phyloP scores from a whole-genome alignment of 2,888 invertebrate species.

The Ellobium chinense region DNA sequence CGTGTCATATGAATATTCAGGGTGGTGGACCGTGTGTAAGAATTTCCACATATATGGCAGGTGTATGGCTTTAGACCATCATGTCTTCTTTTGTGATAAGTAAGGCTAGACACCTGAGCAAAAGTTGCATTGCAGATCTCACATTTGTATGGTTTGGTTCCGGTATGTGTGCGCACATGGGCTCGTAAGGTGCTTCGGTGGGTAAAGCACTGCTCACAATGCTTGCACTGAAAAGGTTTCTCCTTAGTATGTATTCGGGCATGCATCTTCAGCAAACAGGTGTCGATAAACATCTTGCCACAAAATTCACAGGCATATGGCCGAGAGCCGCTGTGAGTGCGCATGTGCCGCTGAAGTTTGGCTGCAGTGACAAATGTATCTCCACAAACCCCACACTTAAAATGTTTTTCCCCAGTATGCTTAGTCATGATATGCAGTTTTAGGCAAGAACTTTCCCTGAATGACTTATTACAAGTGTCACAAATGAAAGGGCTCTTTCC shows the following conservation, averaged over 20 bases:
- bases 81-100: conserved; percentile 40
- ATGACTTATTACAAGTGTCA: conserved; percentile 19
- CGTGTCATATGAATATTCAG: conserved; percentile 35
- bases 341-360: conserved; percentile 39
- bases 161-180: conserved; percentile 38
- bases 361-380: conserved; percentile 20
- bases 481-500: conserved; percentile 22
- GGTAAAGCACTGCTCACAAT: conserved; percentile 32
- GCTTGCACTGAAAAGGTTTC: conserved; percentile 25
- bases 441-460: conserved; percentile 27
- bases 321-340: conserved; percentile 27
- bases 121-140: conserved; percentile 28
- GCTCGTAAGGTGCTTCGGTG: conserved; percentile 22
- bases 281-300: conserved; percentile 39
- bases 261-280: conserved; percentile 35
- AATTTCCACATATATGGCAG: conserved; percentile 39
- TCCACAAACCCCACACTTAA: conserved; percentile 34
- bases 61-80: conserved; percentile 39
- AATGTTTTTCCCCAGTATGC: conserved; percentile 33
- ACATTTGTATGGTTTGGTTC: conserved; percentile 39
- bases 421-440: conserved; percentile 32
- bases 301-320: conserved; percentile 42
- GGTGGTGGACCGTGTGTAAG: conserved; percentile 38
- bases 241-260: conserved; percentile 33
- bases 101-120: conserved; percentile 41